These are phyloP conservation scores for Melanogrammus aeglefinus DNA, from an alignment of 2,797 vertebrate genomes.

Conservation along the genomic window DNA sequence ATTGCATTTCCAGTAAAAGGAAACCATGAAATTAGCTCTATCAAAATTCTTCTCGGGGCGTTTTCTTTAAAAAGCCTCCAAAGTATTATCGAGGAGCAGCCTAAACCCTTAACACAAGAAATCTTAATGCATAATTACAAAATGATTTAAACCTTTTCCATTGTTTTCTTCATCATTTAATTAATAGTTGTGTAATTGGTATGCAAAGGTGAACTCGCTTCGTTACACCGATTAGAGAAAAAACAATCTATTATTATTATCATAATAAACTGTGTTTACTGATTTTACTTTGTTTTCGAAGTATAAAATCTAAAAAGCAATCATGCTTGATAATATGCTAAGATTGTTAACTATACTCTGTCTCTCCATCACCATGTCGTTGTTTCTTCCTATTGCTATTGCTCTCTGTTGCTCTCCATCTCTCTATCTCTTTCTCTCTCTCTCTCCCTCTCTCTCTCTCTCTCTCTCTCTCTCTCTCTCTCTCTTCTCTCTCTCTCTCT, in stretches of 20 bases:
- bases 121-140: background rate
- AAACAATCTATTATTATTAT: background rate
- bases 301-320: background rate
- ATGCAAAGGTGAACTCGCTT: background rate
- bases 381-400: too few species aligned
- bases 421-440: too few species aligned
- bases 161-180: background rate
- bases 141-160: background rate
- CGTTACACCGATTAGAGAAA: background rate
- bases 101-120: background rate
- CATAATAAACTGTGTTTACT: background rate
- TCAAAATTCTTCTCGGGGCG: background rate
- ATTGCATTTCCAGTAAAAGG: constrained; percentile 14
- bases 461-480: too few species aligned
- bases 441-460: too few species aligned
- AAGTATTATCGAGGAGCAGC: background rate
- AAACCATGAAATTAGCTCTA: background rate
- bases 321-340: background rate
- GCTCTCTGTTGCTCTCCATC: too few species aligned
- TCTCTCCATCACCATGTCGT: too few species aligned
- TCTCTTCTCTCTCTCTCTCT: too few species aligned
- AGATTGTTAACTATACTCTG: too few species aligned
- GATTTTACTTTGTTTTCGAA: background rate
- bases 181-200: background rate
- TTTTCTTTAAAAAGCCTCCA: too few species aligned